phyloP scores from a whole-genome alignment of 1,140 invertebrate genomes.

The Neomicropteryx cornuta region DNA sequence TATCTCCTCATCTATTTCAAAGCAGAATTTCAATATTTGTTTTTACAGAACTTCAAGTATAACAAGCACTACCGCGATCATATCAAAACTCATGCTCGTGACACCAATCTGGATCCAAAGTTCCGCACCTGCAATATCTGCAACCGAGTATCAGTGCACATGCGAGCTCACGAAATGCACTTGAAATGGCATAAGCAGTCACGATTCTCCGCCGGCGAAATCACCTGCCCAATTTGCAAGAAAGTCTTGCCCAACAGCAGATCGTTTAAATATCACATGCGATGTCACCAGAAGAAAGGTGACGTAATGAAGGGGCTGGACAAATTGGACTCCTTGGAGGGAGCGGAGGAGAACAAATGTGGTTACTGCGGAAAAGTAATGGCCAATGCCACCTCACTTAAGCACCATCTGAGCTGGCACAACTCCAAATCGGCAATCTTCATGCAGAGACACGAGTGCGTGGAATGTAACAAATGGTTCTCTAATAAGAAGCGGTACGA shows the following conservation, averaged over 20 bases:
- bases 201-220: slow-evolving; percentile 31
- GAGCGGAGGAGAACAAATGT: slow-evolving; percentile 19
- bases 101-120: slow-evolving; percentile 27
- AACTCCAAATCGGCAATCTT: slow-evolving; percentile 27
- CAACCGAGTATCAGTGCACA: slow-evolving; percentile 29
- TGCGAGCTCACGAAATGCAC: slow-evolving; percentile 32
- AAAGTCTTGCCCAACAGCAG: slow-evolving; percentile 28
- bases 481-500: slow-evolving; percentile 29
- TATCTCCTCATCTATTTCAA: no score
- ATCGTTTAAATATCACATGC: slow-evolving; percentile 33
- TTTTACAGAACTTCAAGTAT: slow-evolving; percentile 30
- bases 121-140: slow-evolving; percentile 31
- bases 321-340: slow-evolving; percentile 1
- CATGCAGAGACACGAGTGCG: slow-evolving; percentile 27
- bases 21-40: no score
- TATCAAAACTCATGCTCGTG: slow-evolving; percentile 33
- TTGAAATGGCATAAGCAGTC: slow-evolving; percentile 37
- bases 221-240: slow-evolving; percentile 35
- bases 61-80: slow-evolving; percentile 34
- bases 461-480: slow-evolving; percentile 28
- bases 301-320: slow-evolving; percentile 16
- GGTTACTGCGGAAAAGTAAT: slow-evolving; percentile 31
- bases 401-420: slow-evolving; percentile 33
- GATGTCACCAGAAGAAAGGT: slow-evolving; percentile 29
- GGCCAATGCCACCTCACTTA: slow-evolving; percentile 28